These are phyloP conservation scores for Netelia fuscicornis DNA, from an alignment of 2,888 invertebrate species.

Conservation along the genomic window DNA sequence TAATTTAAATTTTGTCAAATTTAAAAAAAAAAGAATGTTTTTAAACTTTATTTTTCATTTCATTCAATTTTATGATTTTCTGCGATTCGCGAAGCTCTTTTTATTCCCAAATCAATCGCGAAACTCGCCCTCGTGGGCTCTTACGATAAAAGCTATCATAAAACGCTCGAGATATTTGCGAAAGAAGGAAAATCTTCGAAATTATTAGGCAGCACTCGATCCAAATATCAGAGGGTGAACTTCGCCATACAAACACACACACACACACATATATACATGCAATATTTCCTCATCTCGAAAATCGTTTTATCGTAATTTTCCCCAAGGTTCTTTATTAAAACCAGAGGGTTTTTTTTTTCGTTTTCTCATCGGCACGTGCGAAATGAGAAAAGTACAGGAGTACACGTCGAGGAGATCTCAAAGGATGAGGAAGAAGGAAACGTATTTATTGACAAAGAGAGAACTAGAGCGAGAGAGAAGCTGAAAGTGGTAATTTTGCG, in stretches of 20 bases:
- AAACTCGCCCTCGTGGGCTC: not conserved
- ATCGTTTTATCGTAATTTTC: slow-evolving; percentile 36
- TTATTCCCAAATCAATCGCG: slow-evolving; percentile 17
- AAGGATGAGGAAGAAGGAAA: slow-evolving; percentile 3
- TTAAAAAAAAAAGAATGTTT: not conserved
- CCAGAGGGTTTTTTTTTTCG: slow-evolving; percentile 8
- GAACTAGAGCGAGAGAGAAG: not conserved
- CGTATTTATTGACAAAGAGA: slow-evolving; percentile 16
- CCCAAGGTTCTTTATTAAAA: slow-evolving; percentile 34
- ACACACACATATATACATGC: not conserved
- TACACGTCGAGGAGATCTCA: slow-evolving; percentile 4
- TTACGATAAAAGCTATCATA: slow-evolving; percentile 59
- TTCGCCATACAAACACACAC: slow-evolving; percentile 23
- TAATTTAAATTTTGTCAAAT: not conserved
- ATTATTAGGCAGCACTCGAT: slow-evolving; percentile 57
- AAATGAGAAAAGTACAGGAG: slow-evolving; percentile 22
- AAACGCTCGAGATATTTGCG: slow-evolving; percentile 62
- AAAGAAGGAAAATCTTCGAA: slow-evolving; percentile 47
- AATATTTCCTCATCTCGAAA: slow-evolving; percentile 41
- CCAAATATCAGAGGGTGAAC: slow-evolving; percentile 57
- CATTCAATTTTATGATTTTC: not conserved
- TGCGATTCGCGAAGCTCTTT: not conserved
- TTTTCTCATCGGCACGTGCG: not conserved
- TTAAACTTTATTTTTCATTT: not conserved
- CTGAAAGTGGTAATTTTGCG: slow-evolving; percentile 54